phyloP scores from a whole-genome alignment of 1,140 invertebrate genomes.

The Hypsibius dujardini region DNA sequence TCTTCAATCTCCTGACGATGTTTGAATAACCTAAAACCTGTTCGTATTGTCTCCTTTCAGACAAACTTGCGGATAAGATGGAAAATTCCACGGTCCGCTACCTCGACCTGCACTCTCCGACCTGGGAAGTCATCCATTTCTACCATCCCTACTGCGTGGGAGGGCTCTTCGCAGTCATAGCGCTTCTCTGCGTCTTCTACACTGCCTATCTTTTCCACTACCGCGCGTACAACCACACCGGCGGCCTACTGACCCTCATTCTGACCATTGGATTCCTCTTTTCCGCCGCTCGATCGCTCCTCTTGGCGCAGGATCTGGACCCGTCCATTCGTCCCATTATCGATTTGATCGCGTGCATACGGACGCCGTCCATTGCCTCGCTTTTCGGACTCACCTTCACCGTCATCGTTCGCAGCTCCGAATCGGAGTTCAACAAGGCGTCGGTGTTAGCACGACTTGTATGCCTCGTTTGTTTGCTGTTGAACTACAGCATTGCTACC shows the following conservation, averaged over 20 bases:
- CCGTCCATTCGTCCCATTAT: background rate
- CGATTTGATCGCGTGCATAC: background rate
- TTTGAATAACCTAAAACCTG: too few species aligned
- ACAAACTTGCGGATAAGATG: too few species aligned
- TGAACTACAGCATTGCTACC: constrained; percentile 4
- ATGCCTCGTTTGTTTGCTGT: background rate
- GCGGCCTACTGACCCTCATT: background rate
- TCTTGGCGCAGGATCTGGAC: background rate
- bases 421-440: background rate
- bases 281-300: background rate
- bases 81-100: too few species aligned
- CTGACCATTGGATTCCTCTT: background rate
- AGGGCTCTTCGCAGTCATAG: background rate
- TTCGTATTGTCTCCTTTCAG: too few species aligned
- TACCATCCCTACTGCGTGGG: background rate
- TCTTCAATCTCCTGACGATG: too few species aligned
- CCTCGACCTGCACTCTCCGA: too few species aligned
- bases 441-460: background rate
- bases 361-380: background rate
- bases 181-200: background rate
- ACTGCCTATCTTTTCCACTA: background rate
- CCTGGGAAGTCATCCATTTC: background rate
- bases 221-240: background rate
- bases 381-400: background rate
- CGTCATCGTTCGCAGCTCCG: background rate